Conservation (phyloP, 2,888 invertebrate species). For the Mamestra brassicae region DNA sequence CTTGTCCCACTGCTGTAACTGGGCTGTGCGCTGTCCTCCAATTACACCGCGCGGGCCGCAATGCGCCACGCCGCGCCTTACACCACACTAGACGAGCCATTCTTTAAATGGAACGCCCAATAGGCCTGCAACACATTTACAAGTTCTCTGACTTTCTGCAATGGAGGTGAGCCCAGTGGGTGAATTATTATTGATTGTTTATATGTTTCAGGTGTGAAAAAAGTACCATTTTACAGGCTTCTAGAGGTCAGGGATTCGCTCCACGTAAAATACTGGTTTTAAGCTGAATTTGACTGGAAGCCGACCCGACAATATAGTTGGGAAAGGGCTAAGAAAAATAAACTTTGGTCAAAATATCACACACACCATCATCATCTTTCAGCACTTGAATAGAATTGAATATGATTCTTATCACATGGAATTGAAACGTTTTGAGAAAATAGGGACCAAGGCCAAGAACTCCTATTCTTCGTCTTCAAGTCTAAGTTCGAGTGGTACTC, state of each 20-base stretch:
- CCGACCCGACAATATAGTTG: no score
- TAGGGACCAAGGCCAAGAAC: no score
- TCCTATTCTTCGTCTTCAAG: no score
- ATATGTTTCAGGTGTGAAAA: not conserved
- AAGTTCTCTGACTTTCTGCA: not conserved
- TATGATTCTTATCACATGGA: not conserved
- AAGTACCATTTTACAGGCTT: no score
- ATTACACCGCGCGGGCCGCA: conserved; percentile 63
- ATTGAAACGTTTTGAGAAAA: no score
- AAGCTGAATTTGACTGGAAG: no score
- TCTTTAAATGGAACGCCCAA: conserved; percentile 45
- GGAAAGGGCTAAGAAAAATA: no score
- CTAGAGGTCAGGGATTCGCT: no score
- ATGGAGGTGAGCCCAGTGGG: no score
- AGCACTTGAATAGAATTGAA: no score
- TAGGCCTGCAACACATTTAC: conserved; percentile 14
- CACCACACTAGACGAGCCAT: conserved; percentile 32
- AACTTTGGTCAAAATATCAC: not conserved
- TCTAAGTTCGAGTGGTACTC: no score
- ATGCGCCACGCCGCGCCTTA: conserved; percentile 64
- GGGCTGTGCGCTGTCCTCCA: conserved; percentile 47
- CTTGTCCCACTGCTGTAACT: conserved; percentile 36
- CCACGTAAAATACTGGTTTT: no score
- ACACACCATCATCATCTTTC: not conserved
- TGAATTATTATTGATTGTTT: not conserved